Evolutionary conservation across 2,888 invertebrate species (phyloP), one percentile per base, ranked within the genome.

Genomic region (Clanis bilineata): DNA sequence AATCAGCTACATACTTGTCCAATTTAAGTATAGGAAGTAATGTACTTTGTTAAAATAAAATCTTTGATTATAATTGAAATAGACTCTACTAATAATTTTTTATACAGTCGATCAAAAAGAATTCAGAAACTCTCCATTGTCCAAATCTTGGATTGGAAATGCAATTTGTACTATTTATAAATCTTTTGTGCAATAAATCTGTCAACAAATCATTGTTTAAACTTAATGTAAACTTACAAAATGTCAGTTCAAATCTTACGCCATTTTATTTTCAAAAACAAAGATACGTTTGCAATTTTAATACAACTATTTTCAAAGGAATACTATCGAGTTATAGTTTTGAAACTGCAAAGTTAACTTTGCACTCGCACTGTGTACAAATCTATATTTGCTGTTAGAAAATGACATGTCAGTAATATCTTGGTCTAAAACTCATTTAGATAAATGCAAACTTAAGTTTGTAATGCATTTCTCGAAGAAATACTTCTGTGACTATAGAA

Each of bases 201-300:
- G 59, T 59, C 59, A 55, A 43, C 59, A 59, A 18, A 32, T 21
- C 15, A 15, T 38, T 55, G 54, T 41, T 39, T 36, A 32, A 32
- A 69, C 64, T 58, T 58, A 63, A 62, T 59, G 44, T 62, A 64
- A 63, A 59, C 56, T 66, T 59, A 69, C 63, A 69, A 69, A 64
- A 55, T 51, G 41, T 22, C 32, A 23, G 23, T 57, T 38, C 22
- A n/a, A 57, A 57, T 45, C 57, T 47, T 45, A 45, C 36, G 36
- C 45, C 28, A 36, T 45, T 45, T 38, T 45, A 38, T 57, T 23
- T 45, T 23, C 38, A 10, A 45, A 36, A 62, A 64, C 54, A 44
- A 65, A 28, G 15, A 57, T 66, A 62, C 23, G 39, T 45, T 38
- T 61, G 55, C 61, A 15, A 15, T 47, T 62, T 25, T 21, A 57